Conservation (phyloP, 2,888 invertebrate species). For the Drosophila mercatorum region DNA sequence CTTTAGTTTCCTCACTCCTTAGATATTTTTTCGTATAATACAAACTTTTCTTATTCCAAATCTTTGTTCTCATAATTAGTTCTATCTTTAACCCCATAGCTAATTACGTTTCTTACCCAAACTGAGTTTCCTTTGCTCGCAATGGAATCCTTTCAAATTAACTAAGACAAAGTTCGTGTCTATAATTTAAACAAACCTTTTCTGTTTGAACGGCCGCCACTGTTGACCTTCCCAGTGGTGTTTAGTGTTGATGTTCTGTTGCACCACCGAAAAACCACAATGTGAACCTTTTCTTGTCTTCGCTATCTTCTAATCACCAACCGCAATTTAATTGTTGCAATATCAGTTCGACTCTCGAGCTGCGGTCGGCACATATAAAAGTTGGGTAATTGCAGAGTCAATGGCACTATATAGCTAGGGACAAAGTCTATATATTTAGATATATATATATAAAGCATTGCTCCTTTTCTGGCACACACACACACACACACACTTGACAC, state of each 20-base stretch:
- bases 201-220: constrained; percentile 28
- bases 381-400: constrained; percentile 47
- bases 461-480: constrained; percentile 58
- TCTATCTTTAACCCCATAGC: too few relatives aligned
- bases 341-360: constrained; percentile 27
- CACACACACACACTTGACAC: constrained; percentile 65
- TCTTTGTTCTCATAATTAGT: neutral
- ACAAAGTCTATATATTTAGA: constrained; percentile 7
- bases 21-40: neutral
- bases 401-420: constrained; percentile 6
- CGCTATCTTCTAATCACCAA: constrained; percentile 52
- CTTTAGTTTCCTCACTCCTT: too few relatives aligned
- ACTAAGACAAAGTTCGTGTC: constrained; percentile 8
- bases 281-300: constrained; percentile 41
- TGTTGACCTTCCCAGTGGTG: constrained; percentile 23
- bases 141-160: constrained; percentile 28
- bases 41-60: neutral
- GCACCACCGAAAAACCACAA: constrained; percentile 42
- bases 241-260: constrained; percentile 10
- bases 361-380: constrained; percentile 43
- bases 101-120: neutral
- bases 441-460: constrained; percentile 15
- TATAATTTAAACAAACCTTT: constrained; percentile 11
- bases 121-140: neutral
- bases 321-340: constrained; percentile 65